Base-by-base conservation (phyloP, 35 echinoderm and acorn worm genomes). In the Eucidaris tribuloides region DNA sequence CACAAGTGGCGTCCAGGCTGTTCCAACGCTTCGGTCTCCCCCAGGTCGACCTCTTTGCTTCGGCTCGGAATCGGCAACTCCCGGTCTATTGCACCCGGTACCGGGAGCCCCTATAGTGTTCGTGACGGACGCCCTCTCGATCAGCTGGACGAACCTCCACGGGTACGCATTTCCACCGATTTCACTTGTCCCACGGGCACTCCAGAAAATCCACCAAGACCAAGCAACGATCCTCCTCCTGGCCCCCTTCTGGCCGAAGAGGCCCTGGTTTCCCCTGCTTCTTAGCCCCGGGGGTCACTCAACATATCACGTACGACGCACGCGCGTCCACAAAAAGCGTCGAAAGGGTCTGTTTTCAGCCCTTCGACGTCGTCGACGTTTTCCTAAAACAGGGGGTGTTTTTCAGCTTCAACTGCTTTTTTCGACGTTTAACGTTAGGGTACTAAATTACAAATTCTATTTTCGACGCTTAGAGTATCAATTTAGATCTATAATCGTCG, bases 21-120 rank as follows among this genome's bases (percentile, higher is more conserved):
- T 78, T 78, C 46, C 50, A 86, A 7, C 50, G 43, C 5, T 50
- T 77, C 20, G 83, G n/a, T 18, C 19, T 46, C 32, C 85, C 84
- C 7, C 61, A 11, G 0, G 46, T 79, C 13, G 84, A 87, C 35
- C 85, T 87, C 2, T 87, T 87, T 63, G 76, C 85, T 39, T 60
- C 85, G 3, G 23, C 49, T 19, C 23, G 18, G 3, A 87, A 63
- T 38, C 0, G 40, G 18, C 61, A 79, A 36, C 55, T 64, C 11
- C 85, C 32, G 39, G 36, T 45, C 17, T 65, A 46, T 79, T 79
- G 71, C 63, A 19, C 85, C 17, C 61, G 71, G 20, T 44, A 39
- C n/a, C n/a, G n/a, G n/a, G n/a, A n/a, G n/a, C n/a, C n/a, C n/a
- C n/a, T n/a, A n/a, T n/a, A n/a, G 58, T 59, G 1, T 62, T 55